phyloP scores from a whole-genome alignment of 30 jellyfish, hydroid and myxozoan species.

The Clytia hemisphaerica region DNA sequence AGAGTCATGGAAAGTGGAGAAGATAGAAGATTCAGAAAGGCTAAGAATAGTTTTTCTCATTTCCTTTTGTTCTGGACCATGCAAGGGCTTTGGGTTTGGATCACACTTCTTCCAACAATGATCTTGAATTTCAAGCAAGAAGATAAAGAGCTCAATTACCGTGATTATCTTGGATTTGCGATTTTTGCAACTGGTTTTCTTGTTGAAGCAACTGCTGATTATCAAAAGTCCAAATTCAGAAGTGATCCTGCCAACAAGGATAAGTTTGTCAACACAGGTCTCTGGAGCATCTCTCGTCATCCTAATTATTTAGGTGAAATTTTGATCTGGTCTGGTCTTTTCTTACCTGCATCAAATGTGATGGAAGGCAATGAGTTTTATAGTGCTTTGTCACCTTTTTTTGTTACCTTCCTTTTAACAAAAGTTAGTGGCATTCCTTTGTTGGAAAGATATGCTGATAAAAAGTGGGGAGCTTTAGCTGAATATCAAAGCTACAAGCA shows the following conservation, averaged over 20 bases:
- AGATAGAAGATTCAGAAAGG: conserved; percentile 84
- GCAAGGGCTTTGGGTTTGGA: conserved; percentile 87
- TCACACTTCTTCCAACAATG: conserved; percentile 73
- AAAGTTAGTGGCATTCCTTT: conserved; percentile 93
- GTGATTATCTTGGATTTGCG: conserved; percentile 78
- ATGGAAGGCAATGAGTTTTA: conserved; percentile 58
- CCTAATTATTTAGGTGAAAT: conserved; percentile 95
- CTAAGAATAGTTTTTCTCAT: conserved; percentile 46
- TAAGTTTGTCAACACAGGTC: conserved; percentile 73
- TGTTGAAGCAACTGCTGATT: conserved; percentile 65
- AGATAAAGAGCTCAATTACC: conserved; percentile 34
- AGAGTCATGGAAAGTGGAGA: conserved; percentile 64
- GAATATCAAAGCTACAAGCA: conserved; percentile 57
- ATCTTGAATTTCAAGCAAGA: conserved; percentile 47
- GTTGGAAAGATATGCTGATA: conserved; percentile 68
- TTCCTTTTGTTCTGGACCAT: conserved; percentile 81
- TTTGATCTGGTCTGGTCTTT: conserved; percentile 75
- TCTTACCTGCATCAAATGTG: conserved; percentile 72
- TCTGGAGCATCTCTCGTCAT: conserved; percentile 85
- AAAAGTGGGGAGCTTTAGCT: conserved; percentile 63
- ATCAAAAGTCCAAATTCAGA: conserved; percentile 57
- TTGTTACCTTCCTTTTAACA: conserved; percentile 63
- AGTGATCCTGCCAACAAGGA: conserved; percentile 63
- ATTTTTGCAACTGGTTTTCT: conserved; percentile 71
- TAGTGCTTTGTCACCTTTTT: conserved; percentile 61